These are phyloP conservation scores for Sebastolobus alascanus DNA, from an alignment of 2,797 vertebrate species.

Conservation along the genomic window DNA sequence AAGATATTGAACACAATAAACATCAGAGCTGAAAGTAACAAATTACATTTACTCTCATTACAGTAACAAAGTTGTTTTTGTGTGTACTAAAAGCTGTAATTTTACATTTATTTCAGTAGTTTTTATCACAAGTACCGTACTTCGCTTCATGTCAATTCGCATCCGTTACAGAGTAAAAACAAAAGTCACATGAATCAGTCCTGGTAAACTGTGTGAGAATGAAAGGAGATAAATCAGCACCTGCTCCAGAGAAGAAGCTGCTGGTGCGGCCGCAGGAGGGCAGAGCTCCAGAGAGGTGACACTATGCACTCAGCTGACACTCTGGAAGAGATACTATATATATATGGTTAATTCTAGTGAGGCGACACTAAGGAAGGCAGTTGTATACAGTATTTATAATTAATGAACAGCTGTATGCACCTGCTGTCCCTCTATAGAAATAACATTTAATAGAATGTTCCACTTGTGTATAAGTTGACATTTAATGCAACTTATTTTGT, in stretches of 20 bases:
- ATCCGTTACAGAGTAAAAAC: too few relatives aligned
- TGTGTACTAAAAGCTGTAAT: too few relatives aligned
- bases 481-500: too few relatives aligned
- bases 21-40: neutral
- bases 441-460: neutral
- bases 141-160: too few relatives aligned
- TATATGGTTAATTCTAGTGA: neutral
- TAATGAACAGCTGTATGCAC: neutral
- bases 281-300: neutral
- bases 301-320: neutral
- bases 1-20: neutral
- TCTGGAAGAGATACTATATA: neutral
- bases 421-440: neutral
- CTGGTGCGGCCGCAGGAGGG: neutral
- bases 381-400: neutral
- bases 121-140: too few relatives aligned
- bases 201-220: neutral
- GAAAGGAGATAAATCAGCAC: slow-evolving; percentile 1
- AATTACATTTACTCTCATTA: neutral
- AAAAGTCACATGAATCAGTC: neutral
- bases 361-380: too few relatives aligned
- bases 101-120: too few relatives aligned
- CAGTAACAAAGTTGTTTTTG: too few relatives aligned
- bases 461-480: neutral
- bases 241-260: neutral